Evolutionary conservation across 2,113 vertebrate species (phyloP).

Genomic region (Falcunculus frontatus): DNA sequence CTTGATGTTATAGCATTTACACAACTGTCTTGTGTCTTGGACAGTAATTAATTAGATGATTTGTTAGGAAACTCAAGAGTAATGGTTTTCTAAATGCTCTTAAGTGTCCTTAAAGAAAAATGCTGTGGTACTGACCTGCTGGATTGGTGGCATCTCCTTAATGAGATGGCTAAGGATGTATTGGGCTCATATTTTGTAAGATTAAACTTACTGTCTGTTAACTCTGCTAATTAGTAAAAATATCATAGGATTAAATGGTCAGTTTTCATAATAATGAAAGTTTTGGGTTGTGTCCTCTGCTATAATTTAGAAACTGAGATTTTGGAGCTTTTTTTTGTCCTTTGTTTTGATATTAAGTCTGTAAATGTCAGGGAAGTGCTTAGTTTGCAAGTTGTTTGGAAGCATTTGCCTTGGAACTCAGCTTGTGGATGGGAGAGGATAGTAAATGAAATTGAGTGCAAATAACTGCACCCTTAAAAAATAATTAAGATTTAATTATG

Average conservation of each 20-base stretch:
- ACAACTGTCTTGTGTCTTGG: not conserved
- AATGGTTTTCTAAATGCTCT: not conserved
- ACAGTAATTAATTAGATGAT: not conserved
- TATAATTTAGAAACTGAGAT: not conserved
- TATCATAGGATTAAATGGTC: not conserved
- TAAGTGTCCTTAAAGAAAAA: not conserved
- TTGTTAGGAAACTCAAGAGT: not conserved
- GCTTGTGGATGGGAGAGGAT: not conserved
- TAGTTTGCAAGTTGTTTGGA: not conserved
- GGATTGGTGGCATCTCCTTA: not conserved
- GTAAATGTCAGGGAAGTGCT: not conserved
- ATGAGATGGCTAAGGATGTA: not conserved
- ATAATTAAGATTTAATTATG: not conserved
- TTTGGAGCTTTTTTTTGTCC: not conserved
- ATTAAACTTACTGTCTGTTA: not conserved
- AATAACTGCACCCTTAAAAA: not conserved
- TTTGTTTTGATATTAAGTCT: not conserved
- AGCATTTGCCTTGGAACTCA: not conserved
- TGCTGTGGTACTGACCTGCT: not conserved
- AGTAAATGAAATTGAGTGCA: not conserved
- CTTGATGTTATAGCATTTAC: not conserved
- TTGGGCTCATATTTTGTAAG: not conserved
- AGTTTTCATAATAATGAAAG: not conserved
- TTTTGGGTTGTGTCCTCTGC: not conserved
- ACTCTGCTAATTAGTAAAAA: not conserved